phyloP scores from a whole-genome alignment of 2,113 vertebrate genomes.

The Jaculus jaculus region DNA sequence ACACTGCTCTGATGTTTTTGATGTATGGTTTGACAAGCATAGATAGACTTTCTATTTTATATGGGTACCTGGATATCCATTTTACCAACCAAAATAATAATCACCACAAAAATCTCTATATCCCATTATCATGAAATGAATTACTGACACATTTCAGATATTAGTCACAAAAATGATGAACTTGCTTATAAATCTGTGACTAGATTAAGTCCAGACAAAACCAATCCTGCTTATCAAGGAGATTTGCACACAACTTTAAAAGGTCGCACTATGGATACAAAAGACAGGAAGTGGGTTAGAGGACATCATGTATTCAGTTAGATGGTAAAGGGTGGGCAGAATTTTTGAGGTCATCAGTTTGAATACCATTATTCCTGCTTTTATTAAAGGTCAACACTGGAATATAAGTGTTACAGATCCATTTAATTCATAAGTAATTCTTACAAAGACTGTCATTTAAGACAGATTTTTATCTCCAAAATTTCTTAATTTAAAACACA shows the following conservation, averaged over 20 bases:
- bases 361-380: conserved; percentile 1
- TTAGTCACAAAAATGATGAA: conserved; percentile 58
- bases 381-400: conserved; percentile 1
- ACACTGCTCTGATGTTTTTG: background rate
- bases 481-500: background rate
- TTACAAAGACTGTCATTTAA: conserved; percentile 11
- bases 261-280: background rate
- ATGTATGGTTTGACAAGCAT: background rate
- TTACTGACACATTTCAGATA: conserved; percentile 51
- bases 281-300: conserved; percentile 21
- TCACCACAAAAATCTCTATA: background rate
- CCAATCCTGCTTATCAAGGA: background rate
- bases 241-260: conserved; percentile 48
- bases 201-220: conserved; percentile 38
- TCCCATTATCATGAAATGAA: conserved; percentile 54
- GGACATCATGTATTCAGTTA: conserved; percentile 14
- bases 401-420: background rate
- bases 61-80: background rate
- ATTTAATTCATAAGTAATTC: conserved; percentile 33
- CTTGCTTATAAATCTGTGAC: conserved; percentile 34
- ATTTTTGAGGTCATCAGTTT: background rate
- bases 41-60: background rate
- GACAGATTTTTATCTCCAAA: background rate
- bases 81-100: conserved; percentile 17
- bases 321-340: background rate